Percentiles rank a stretch among this genome's conserved stretches.
phyloP scores from a whole-genome alignment of 2,113 vertebrate genomes.

The Otolemur garnettii region DNA sequence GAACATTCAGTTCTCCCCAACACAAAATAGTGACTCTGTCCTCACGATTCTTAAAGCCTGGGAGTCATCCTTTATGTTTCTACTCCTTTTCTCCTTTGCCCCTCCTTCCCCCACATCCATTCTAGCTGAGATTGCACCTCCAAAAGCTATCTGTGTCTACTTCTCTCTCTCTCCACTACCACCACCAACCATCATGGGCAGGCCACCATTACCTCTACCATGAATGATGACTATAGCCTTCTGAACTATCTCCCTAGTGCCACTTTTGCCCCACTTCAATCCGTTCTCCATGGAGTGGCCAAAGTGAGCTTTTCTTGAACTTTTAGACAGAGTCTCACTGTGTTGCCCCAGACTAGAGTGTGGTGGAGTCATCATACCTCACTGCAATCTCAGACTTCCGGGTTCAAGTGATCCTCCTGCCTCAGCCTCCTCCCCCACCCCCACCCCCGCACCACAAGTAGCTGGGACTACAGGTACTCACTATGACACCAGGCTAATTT shows the following conservation, averaged over 20 bases:
- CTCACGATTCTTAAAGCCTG: conserved; percentile 25
- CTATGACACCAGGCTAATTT: too few relatives aligned
- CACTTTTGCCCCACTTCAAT: background rate
- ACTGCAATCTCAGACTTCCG: too few relatives aligned
- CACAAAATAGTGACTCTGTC: background rate
- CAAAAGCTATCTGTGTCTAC: background rate
- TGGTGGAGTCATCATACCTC: too few relatives aligned
- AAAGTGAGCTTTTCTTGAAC: background rate
- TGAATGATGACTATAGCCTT: background rate
- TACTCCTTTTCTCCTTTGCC: background rate
- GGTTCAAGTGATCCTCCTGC: too few relatives aligned
- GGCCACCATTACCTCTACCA: background rate
- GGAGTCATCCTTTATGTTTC: background rate
- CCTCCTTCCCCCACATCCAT: background rate
- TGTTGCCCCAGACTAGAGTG: background rate
- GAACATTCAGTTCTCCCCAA: background rate
- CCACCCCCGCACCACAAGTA: too few relatives aligned
- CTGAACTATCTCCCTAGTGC: background rate
- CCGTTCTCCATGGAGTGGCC: background rate
- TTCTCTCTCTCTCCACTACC: background rate
- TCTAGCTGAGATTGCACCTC: background rate
- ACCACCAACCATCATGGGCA: background rate
- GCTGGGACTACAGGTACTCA: too few relatives aligned
- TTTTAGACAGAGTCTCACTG: background rate
- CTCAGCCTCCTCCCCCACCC: too few relatives aligned